A percentile compares a stretch with the other conserved stretches of the same genome.
These are phyloP conservation scores for Phocoena sinus DNA, from an alignment of 2,113 vertebrate genomes.

Conservation along the genomic window DNA sequence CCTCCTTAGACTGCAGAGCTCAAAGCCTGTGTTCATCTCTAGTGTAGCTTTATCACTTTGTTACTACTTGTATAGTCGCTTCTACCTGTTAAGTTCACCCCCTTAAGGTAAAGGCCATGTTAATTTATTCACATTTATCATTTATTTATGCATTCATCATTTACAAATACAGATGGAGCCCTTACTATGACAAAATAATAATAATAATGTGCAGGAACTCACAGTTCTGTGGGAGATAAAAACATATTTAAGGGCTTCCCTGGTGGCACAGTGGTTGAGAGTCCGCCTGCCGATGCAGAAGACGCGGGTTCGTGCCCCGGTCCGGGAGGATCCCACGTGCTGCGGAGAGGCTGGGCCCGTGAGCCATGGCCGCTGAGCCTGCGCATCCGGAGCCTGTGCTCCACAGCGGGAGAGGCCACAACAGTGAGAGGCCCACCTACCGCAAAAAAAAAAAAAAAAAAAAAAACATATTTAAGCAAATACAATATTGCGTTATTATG, in stretches of 20 bases:
- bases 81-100: neutral
- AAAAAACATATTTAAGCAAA: neutral
- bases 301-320: no score
- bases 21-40: no score
- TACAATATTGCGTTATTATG: neutral
- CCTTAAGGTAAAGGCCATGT: neutral
- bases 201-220: neutral
- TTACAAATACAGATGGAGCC: neutral
- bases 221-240: neutral
- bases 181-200: neutral
- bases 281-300: no score
- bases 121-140: neutral
- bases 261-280: no score
- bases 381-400: no score
- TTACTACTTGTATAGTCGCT: neutral
- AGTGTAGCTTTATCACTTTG: fast-evolving
- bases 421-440: no score
- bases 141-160: no score
- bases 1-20: neutral
- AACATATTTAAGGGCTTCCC: neutral
- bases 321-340: no score
- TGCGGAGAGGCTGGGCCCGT: no score
- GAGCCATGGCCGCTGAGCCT: no score
- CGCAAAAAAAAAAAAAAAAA: no score
- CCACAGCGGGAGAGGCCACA: no score